phyloP scores from a whole-genome alignment of 1,140 invertebrate species.

The Conopomorpha cramerella region DNA sequence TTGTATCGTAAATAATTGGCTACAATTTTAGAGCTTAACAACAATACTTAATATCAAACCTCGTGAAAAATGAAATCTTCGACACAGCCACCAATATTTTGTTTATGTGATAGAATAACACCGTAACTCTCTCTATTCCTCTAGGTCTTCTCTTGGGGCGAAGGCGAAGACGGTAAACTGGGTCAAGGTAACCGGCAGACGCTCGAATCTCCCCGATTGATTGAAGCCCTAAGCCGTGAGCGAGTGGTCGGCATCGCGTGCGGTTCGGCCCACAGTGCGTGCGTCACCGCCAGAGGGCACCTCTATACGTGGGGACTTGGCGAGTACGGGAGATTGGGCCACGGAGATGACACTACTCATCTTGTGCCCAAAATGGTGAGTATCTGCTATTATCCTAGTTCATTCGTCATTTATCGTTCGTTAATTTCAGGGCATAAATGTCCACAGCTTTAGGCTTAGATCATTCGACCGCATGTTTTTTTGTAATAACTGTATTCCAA shows the following conservation, averaged over 20 bases:
- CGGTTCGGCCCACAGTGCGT: conserved; percentile 92
- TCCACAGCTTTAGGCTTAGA: too few relatives aligned
- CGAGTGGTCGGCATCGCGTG: conserved; percentile 90
- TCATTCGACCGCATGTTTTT: too few relatives aligned
- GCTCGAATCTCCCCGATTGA: conserved; percentile 81
- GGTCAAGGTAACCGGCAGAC: conserved; percentile 86
- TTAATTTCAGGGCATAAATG: too few relatives aligned
- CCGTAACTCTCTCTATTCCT: too few relatives aligned
- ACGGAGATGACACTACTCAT: conserved; percentile 87
- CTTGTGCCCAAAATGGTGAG: conserved; percentile 82
- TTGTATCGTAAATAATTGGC: too few relatives aligned
- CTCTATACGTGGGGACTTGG: conserved; percentile 95
- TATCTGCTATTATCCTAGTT: conserved; percentile 5
- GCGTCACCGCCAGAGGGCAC: conserved; percentile 89
- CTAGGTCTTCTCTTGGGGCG: conserved; percentile 92
- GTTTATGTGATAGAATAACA: too few relatives aligned
- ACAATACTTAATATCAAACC: too few relatives aligned
- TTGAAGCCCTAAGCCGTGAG: conserved; percentile 83
- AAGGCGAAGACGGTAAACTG: conserved; percentile 93
- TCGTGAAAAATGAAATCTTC: too few relatives aligned
- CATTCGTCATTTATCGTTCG: too few relatives aligned
- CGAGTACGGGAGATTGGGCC: conserved; percentile 90
- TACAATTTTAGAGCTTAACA: too few relatives aligned
- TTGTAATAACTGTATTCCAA: too few relatives aligned
- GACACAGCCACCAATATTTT: too few relatives aligned